Conservation (phyloP, 2,797 vertebrate species). For the Chaunax sp. region DNA sequence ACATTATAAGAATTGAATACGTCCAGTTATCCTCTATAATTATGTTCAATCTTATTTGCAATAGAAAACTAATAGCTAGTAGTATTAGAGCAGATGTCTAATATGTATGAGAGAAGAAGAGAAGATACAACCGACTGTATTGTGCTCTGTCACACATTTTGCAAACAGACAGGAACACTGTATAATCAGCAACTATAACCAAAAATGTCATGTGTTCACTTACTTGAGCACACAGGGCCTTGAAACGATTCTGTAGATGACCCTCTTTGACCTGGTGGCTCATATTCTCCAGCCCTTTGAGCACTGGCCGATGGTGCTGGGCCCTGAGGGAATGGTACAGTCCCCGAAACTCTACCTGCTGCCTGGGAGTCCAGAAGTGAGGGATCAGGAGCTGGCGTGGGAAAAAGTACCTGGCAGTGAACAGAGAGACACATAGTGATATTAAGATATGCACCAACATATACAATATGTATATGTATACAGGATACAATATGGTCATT, state of each 20-base stretch:
- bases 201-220: slow-evolving; percentile 20
- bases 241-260: slow-evolving; percentile 75
- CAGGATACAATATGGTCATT: too few species aligned
- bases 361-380: slow-evolving; percentile 92
- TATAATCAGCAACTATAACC: too few species aligned
- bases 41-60: background rate
- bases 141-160: too few species aligned
- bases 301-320: slow-evolving; percentile 73
- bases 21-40: background rate
- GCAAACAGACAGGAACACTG: too few species aligned
- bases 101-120: too few species aligned
- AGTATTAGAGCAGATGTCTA: too few species aligned
- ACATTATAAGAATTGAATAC: too few species aligned
- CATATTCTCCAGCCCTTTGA: slow-evolving; percentile 74
- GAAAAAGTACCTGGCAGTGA: slow-evolving; percentile 89
- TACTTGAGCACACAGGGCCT: slow-evolving; percentile 86
- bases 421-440: slow-evolving; percentile 12
- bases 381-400: slow-evolving; percentile 92
- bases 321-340: slow-evolving; percentile 84
- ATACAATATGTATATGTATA: background rate
- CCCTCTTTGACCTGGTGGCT: slow-evolving; percentile 69
- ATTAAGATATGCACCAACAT: background rate
- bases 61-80: too few species aligned
- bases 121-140: too few species aligned
- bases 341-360: slow-evolving; percentile 86